Evolutionary conservation across 23 tunicate genomes (phyloP).

Genomic region (Botrylloides violaceus): DNA sequence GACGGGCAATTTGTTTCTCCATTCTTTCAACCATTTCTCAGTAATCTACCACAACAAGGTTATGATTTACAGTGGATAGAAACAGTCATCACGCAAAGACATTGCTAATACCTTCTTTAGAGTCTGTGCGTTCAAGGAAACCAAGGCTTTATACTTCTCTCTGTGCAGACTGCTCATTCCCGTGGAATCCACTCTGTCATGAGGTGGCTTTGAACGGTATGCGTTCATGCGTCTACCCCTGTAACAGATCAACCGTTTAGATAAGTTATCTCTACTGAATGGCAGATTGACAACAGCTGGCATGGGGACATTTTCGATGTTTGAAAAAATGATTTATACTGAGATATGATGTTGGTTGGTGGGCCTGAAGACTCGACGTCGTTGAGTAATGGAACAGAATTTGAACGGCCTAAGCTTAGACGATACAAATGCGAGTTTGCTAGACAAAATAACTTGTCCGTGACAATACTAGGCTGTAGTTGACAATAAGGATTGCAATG

Average conservation of each 20-base stretch:
- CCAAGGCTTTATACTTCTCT: conserved; percentile 67
- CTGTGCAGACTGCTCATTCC: conserved; percentile 52
- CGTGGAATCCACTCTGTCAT: conserved; percentile 55
- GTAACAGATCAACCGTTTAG: too few relatives aligned
- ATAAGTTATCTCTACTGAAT: not conserved
- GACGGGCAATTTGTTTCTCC: conserved; percentile 83
- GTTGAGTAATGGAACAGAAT: too few relatives aligned
- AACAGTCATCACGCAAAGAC: not conserved
- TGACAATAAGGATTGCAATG: too few relatives aligned
- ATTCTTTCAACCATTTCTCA: conserved; percentile 79
- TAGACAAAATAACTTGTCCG: too few relatives aligned
- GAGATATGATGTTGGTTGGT: too few relatives aligned
- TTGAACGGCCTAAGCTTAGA: too few relatives aligned
- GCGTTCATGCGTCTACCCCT: conserved; percentile 1
- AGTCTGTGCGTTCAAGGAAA: conserved; percentile 80
- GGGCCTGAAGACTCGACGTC: too few relatives aligned
- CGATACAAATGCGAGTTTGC: too few relatives aligned
- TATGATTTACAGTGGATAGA: not conserved
- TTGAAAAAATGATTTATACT: too few relatives aligned
- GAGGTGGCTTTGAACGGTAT: conserved; percentile 25
- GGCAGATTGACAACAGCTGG: too few relatives aligned
- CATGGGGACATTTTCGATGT: too few relatives aligned
- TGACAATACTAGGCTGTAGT: too few relatives aligned
- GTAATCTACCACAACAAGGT: conserved; percentile 36
- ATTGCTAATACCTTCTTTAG: conserved; percentile 71